Evolutionary conservation across 2,113 vertebrate species (phyloP).

Genomic region (Triplophysa siluroides): DNA sequence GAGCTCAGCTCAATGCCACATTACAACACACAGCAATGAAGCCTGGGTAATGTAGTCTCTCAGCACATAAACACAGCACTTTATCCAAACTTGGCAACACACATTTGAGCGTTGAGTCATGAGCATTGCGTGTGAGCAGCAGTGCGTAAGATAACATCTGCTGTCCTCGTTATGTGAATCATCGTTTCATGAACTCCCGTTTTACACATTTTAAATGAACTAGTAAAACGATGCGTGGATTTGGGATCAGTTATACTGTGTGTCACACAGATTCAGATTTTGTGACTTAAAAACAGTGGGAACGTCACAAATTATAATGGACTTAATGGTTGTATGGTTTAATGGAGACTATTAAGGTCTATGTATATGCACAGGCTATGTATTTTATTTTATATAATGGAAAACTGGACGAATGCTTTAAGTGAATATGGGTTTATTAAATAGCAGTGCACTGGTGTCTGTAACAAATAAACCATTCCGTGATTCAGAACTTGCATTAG

Average conservation of each 20-base stretch:
- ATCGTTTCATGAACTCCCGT: conserved; percentile 73
- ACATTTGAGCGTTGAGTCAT: neutral
- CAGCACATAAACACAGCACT: too few species aligned
- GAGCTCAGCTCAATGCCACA: neutral
- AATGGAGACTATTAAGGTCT: too few species aligned
- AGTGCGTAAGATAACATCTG: conserved; percentile 74
- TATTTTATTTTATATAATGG: too few species aligned
- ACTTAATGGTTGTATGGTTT: too few species aligned
- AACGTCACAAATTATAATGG: too few species aligned
- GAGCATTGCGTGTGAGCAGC: conserved; percentile 71
- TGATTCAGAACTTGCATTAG: conserved; percentile 64
- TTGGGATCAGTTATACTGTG: conserved; percentile 45
- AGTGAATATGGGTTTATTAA: too few species aligned
- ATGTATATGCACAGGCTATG: too few species aligned
- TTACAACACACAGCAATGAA: neutral
- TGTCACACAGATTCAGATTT: too few species aligned
- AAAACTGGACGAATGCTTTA: too few species aligned
- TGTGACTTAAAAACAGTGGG: too few species aligned
- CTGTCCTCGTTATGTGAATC: conserved; percentile 70
- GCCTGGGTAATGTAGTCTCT: neutral
- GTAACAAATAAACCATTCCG: neutral
- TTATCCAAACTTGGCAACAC: too few species aligned
- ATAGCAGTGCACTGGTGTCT: neutral
- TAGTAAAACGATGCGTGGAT: conserved; percentile 65
- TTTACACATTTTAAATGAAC: conserved; percentile 62